These are phyloP conservation scores for Cheilosia impressa DNA, from an alignment of 2,888 invertebrate species.

Conservation along the genomic window DNA sequence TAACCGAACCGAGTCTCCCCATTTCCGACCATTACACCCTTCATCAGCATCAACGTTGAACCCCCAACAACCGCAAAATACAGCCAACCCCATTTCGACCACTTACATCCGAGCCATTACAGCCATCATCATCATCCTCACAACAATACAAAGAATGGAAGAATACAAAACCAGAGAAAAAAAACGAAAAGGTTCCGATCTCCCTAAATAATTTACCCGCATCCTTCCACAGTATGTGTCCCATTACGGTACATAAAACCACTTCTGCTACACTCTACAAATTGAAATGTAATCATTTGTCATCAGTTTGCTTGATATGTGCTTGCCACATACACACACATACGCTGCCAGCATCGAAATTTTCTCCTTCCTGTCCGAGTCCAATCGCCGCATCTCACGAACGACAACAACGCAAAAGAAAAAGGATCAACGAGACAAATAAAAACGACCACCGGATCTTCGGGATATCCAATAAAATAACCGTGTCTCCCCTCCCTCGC, in stretches of 20 bases:
- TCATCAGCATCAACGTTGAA: conserved; percentile 16
- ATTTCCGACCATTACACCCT: conserved; percentile 33
- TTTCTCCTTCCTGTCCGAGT: conserved; percentile 30
- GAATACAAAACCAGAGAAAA: not conserved
- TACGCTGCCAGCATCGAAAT: conserved; percentile 54
- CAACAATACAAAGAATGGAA: conserved; percentile 10
- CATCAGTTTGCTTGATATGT: conserved; percentile 64
- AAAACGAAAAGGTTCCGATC: conserved; percentile 29
- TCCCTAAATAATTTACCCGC: conserved; percentile 54
- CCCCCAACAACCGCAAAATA: conserved; percentile 9
- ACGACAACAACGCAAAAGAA: not conserved
- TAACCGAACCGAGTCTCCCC: conserved; percentile 25
- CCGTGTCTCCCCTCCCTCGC: not conserved
- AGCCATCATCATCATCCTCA: conserved; percentile 41
- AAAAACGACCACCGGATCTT: conserved; percentile 59
- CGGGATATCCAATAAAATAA: conserved; percentile 57
- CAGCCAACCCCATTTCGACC: conserved; percentile 11
- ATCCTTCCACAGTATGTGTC: conserved; percentile 43
- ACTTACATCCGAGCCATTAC: conserved; percentile 11
- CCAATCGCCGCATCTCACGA: not conserved
- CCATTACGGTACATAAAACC: conserved; percentile 64
- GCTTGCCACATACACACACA: conserved; percentile 15
- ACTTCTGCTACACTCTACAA: conserved; percentile 68
- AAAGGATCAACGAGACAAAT: conserved; percentile 64
- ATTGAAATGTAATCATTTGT: conserved; percentile 73